Evolutionary conservation across 1,140 invertebrate genomes (phyloP).

Genomic region (Drosophila murphyi): DNA sequence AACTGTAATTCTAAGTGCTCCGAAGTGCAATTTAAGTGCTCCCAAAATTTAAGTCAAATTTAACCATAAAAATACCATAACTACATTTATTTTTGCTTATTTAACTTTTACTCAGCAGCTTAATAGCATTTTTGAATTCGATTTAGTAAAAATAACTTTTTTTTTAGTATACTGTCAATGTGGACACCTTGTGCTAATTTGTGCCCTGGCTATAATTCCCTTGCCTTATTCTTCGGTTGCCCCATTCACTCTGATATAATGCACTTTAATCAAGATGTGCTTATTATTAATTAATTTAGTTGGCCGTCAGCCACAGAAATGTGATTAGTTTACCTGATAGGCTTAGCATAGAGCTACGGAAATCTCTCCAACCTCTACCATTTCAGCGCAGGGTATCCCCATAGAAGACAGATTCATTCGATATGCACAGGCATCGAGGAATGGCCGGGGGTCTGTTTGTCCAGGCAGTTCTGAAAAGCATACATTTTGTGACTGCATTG

Average conservation of each 20-base stretch:
- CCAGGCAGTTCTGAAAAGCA: background rate
- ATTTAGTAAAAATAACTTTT: too few species aligned
- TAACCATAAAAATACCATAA: too few species aligned
- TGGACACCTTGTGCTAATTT: background rate
- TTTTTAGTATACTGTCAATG: too few species aligned
- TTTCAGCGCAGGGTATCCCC: background rate
- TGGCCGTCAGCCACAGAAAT: constrained; percentile 36
- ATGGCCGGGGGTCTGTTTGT: background rate
- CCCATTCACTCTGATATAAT: constrained; percentile 8
- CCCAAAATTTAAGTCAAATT: too few species aligned
- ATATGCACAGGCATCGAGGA: constrained; percentile 29
- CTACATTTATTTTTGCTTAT: too few species aligned
- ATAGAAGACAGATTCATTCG: constrained; percentile 12
- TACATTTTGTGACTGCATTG: constrained; percentile 2
- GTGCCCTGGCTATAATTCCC: background rate
- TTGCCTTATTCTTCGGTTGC: background rate
- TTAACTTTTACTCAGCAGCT: too few species aligned
- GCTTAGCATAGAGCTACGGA: constrained; percentile 29
- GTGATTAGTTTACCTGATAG: constrained; percentile 54
- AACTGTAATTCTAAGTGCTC: too few species aligned
- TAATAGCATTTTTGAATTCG: too few species aligned
- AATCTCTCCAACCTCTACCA: too few species aligned
- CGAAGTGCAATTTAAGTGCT: too few species aligned
- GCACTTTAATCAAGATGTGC: constrained; percentile 58
- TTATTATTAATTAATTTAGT: constrained; percentile 65